Evolutionary conservation across 2,113 vertebrate genomes (phyloP).

Genomic region (Burhinus bistriatus): DNA sequence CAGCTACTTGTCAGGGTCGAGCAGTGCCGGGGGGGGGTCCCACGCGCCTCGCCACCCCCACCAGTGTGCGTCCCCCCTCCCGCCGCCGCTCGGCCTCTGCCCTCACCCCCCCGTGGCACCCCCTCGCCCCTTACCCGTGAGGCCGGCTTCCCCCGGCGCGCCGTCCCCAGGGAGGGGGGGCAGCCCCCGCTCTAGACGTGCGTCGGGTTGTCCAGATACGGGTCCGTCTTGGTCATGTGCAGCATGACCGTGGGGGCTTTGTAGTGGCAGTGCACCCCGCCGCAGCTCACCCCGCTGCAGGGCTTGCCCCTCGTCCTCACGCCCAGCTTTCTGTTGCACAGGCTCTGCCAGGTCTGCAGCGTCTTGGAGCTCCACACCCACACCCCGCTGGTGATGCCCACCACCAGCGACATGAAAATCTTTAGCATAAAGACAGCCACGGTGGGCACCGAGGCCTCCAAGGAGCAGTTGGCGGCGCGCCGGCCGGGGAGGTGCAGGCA

Average conservation of each 20-base stretch:
- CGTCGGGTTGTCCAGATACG: slow-evolving; percentile 89
- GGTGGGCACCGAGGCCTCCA: slow-evolving; percentile 88
- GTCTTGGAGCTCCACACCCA: slow-evolving; percentile 99
- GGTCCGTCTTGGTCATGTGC: slow-evolving; percentile 93
- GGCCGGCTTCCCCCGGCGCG: neutral
- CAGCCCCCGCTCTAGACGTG: slow-evolving; percentile 76
- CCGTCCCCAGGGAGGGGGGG: neutral
- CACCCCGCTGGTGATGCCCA: slow-evolving; percentile 97
- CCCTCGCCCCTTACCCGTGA: slow-evolving; percentile 16
- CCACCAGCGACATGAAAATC: slow-evolving; percentile 98
- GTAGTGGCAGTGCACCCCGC: slow-evolving; percentile 89
- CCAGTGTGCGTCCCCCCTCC: neutral
- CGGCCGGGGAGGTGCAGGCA: slow-evolving; percentile 77
- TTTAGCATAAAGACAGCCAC: slow-evolving; percentile 98
- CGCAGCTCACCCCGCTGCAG: slow-evolving; percentile 84
- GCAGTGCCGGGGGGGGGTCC: neutral
- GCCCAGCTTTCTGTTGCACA: slow-evolving; percentile 89
- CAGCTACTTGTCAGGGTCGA: neutral
- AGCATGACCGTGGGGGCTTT: slow-evolving; percentile 88
- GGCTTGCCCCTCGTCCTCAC: slow-evolving; percentile 87
- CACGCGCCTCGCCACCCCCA: rapidly evolving
- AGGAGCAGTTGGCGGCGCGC: slow-evolving; percentile 82
- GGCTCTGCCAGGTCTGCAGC: slow-evolving; percentile 94
- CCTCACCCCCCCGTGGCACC: neutral
- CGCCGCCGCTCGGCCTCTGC: neutral